Base-by-base conservation (phyloP, 1,140 invertebrate genomes). In the Trichomalopsis sarcophagae region DNA sequence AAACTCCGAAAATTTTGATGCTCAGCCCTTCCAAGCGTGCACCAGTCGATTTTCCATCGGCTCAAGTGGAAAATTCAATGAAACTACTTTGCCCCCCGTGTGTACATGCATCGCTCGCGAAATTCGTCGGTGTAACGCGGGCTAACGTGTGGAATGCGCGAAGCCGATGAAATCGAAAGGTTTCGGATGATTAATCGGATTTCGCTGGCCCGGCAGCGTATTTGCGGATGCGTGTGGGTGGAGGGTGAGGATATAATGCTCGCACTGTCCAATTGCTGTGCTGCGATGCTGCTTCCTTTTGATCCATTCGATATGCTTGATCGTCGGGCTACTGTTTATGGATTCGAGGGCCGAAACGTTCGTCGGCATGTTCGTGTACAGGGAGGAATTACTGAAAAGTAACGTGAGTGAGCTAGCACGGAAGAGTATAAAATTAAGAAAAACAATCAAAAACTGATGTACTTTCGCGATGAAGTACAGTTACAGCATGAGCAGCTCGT, bases 101-200 rank as follows among this genome's bases (percentile, higher is more conserved):
- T 44, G 50, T 21, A 17, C 5, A 55, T n/a, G 55, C 55, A n/a
- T 17, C 17, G 21, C 69, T 27, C 6, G 69, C 11, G 27, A 73
- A 73, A 73, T 73, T 73, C 27, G 13, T 11, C 50, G 71, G 21
- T 55, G 47, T 68, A 76, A 76, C 44, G 33, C 2, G 47, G 23
- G 69, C 27, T n/a, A n/a, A 9, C 9, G 11, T 13, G 23, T 21
- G 73, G 27, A 68, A 76, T 76, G 73, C 36, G 11, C 50, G 10
- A 50, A 10, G 21, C 10, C 74, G 55, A 66, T 83, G 74, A 77
- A 68, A 83, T 50, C 68, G 68, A 75, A 83, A 82, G 81, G 50
- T 62, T 83, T 83, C 69, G 50, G 14, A 76, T 83, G 81, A 76
- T 76, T 83, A 83, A 76, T 76, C 73, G 81, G 81, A 83, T 83